Evolutionary conservation across 2,888 invertebrate species (phyloP), one percentile per base, ranked within the genome.

Genomic region (Diloba caeruleocephala): DNA sequence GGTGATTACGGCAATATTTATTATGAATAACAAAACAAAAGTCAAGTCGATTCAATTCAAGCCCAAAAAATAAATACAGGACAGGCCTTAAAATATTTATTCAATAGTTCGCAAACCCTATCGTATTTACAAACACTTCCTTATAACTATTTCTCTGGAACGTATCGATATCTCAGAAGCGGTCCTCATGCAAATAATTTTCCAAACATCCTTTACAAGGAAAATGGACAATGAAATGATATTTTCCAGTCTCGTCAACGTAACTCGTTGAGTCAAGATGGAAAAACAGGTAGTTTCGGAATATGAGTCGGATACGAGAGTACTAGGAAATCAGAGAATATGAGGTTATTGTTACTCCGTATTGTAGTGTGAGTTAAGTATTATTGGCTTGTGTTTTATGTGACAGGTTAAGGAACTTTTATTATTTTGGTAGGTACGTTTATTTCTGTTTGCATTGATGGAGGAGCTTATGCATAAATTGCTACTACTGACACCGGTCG

Each of bases 211-310:
- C n/a, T 31, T 28, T 69, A 51, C 64, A 8, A 43, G 53, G 72
- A 69, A 69, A 71, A 54, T 31, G 44, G 25, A 71, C 63, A 71
- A 63, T 67, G 59, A 32, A 36, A 29, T 26, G 14, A 39, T 32
- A 39, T 25, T 34, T 25, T 37, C 33, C 26, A 14, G 25, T 23
- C n/a, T 26, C 23, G n/a, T 46, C 23, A 31, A 43, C 46, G 41
- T 23, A 39, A 13, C n/a, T 49, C 49, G 46, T 57, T 57, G 36
- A 15, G 5, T 10, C n/a, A 14, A 7, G 13, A 10, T 6, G 3
- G 15, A 13, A 37, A 43, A 66, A 59, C 51, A 43, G 19, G 7
- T 2, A 4, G 17, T 17, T 17, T 21, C 21, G 21, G 21, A n/a
- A n/a, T n/a, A n/a, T n/a, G n/a, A n/a, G n/a, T n/a, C 21, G 5